Conservation (phyloP, 1,140 invertebrate genomes). For the Cotesia vestalis region DNA sequence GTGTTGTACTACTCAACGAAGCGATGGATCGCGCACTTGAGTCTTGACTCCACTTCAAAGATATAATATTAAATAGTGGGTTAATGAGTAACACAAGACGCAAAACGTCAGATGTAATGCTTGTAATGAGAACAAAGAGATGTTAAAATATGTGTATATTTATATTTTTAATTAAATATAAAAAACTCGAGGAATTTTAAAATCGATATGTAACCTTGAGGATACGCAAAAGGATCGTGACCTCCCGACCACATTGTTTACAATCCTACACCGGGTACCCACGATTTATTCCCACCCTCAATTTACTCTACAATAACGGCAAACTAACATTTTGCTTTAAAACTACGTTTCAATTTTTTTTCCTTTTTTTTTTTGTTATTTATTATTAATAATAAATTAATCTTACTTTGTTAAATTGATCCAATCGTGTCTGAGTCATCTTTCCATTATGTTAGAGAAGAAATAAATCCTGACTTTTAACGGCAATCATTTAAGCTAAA, state of each 20-base stretch:
- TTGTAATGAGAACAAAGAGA: background rate
- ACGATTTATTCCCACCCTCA: conserved; percentile 19
- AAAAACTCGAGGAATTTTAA: background rate
- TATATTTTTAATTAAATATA: no score
- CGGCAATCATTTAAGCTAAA: no score
- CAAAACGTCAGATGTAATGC: background rate
- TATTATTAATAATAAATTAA: background rate
- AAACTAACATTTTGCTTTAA: background rate
- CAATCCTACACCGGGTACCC: conserved; percentile 7
- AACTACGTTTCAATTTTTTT: background rate
- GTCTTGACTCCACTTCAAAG: no score
- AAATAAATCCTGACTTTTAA: no score
- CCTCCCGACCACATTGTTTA: background rate
- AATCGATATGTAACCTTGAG: conserved; percentile 1
- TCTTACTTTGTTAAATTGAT: background rate
- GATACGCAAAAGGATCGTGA: conserved; percentile 3
- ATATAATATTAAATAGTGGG: no score
- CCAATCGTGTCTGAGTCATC: background rate
- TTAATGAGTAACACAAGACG: no score
- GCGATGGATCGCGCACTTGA: no score
- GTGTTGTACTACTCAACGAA: no score
- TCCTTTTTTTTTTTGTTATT: background rate
- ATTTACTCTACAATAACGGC: conserved; percentile 24
- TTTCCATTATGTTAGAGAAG: no score
- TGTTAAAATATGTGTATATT: background rate